Evolutionary conservation across 2,888 invertebrate species (phyloP).

Genomic region (Pseudococcus viburni): DNA sequence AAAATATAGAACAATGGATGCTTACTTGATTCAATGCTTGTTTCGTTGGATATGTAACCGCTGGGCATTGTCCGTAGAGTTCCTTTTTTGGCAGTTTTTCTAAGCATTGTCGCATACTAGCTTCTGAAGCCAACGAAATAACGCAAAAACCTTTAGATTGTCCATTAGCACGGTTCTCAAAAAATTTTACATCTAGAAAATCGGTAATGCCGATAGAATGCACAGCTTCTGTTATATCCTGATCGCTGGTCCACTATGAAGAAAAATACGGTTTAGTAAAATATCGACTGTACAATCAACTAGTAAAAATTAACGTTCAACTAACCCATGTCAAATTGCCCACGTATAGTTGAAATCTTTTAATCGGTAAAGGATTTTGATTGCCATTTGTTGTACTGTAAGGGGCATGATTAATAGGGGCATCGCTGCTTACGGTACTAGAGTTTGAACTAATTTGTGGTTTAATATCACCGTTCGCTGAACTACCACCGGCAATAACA

Average conservation of each 20-base stretch:
- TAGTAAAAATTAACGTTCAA: not conserved
- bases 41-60: conserved; percentile 95
- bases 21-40: conserved; percentile 80
- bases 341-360: conserved; percentile 93
- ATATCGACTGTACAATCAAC: no score
- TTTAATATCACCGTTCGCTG: conserved; percentile 61
- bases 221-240: conserved; percentile 93
- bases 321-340: conserved; percentile 98
- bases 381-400: conserved; percentile 68
- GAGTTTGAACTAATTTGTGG: conserved; percentile 51
- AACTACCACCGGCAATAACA: conserved; percentile 82
- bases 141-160: conserved; percentile 99
- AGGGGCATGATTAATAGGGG: conserved; percentile 71
- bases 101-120: conserved; percentile 89
- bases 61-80: conserved; percentile 94
- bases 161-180: conserved; percentile 98
- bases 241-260: conserved; percentile 96
- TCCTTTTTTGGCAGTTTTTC: conserved; percentile 96
- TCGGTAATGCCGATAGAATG: conserved; percentile 90
- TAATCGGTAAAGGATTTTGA: conserved; percentile 76
- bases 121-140: conserved; percentile 92
- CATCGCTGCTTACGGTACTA: conserved; percentile 68
- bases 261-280: conserved; percentile 60
- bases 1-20: not conserved
- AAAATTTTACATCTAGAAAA: conserved; percentile 98